phyloP scores from a whole-genome alignment of 1,140 invertebrate species.

The Chelonus insularis region DNA sequence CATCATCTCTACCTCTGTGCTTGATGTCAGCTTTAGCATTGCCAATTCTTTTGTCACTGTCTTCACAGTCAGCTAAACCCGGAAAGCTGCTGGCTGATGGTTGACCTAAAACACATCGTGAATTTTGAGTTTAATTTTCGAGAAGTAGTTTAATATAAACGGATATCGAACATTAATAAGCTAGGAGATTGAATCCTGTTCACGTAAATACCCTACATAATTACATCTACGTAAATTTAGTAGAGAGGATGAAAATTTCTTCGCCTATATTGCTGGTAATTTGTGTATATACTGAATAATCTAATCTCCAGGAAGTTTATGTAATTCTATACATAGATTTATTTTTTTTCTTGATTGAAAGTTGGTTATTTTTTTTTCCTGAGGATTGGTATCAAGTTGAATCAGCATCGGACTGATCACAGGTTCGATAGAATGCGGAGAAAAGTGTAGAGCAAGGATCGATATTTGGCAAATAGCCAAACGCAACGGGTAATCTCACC shows the following conservation, averaged over 20 bases:
- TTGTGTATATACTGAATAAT: not conserved
- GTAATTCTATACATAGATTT: too few species aligned
- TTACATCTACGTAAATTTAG: not conserved
- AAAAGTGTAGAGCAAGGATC: not conserved
- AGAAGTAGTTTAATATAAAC: not conserved
- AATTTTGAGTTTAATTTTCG: too few species aligned
- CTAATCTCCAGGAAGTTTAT: too few species aligned
- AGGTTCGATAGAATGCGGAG: not conserved
- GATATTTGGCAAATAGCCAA: slow-evolving; percentile 26
- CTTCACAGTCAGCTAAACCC: slow-evolving; percentile 1
- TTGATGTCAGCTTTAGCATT: slow-evolving; percentile 16
- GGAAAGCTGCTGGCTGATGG: slow-evolving; percentile 8
- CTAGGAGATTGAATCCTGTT: not conserved
- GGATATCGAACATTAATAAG: slow-evolving; percentile 22
- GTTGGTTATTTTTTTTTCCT: not conserved
- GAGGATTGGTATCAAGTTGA: not conserved
- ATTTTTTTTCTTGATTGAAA: not conserved
- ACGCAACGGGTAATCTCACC: slow-evolving; percentile 9
- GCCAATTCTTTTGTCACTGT: slow-evolving; percentile 29
- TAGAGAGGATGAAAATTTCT: not conserved
- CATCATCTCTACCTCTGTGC: slow-evolving; percentile 46
- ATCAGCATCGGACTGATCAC: not conserved
- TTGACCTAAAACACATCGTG: slow-evolving; percentile 16
- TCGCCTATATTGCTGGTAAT: not conserved
- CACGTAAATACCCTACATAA: slow-evolving; percentile 8